phyloP scores from a whole-genome alignment of 2,797 vertebrate species.

The Danio jaintianensis region DNA sequence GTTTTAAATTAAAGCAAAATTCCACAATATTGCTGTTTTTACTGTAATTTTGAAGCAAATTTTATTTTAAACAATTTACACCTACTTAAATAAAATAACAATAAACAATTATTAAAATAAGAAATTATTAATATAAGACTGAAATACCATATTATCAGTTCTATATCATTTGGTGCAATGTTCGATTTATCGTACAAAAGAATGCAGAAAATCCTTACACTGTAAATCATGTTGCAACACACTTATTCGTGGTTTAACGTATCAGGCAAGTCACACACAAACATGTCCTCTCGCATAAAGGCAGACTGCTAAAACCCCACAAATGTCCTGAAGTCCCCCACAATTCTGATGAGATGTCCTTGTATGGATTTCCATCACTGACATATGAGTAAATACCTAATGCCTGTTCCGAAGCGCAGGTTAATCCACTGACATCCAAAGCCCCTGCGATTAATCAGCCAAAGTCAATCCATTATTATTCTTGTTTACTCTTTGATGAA shows the following conservation, averaged over 20 bases:
- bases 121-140: no score
- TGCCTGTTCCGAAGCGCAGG: slow-evolving; percentile 26
- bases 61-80: no score
- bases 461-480: slow-evolving; percentile 65
- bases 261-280: background rate
- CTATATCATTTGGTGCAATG: background rate
- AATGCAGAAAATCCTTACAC: background rate
- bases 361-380: slow-evolving; percentile 43
- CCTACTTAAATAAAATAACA: no score
- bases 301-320: background rate
- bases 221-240: background rate
- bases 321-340: slow-evolving; percentile 38
- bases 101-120: no score
- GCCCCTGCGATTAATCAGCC: slow-evolving; percentile 54
- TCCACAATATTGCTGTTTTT: no score
- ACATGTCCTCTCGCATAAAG: background rate
- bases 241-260: slow-evolving; percentile 13
- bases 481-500: slow-evolving; percentile 63
- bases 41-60: no score
- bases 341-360: slow-evolving; percentile 35
- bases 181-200: background rate
- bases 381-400: slow-evolving; percentile 45
- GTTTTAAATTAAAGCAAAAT: no score
- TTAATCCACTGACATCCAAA: slow-evolving; percentile 58
- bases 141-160: no score